phyloP scores from a whole-genome alignment of 2,113 vertebrate genomes.

The Echinops telfairi region DNA sequence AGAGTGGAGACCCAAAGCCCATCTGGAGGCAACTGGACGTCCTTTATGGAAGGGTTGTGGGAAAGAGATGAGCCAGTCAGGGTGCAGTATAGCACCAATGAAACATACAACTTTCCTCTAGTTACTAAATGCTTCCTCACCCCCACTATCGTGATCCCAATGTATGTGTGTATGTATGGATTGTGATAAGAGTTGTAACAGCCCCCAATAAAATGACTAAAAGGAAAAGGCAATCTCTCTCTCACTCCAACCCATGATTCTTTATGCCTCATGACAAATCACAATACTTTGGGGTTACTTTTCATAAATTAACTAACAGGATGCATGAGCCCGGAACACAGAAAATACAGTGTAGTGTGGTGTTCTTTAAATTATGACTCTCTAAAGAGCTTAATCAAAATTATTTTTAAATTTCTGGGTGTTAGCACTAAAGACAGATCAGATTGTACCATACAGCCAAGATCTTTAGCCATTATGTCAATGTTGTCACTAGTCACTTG shows the following conservation, averaged over 20 bases:
- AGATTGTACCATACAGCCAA: not conserved
- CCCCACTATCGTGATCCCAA: no score
- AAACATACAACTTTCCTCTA: no score
- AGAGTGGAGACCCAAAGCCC: no score
- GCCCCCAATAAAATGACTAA: no score
- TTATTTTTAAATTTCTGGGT: slow-evolving; percentile 1
- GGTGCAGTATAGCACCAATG: no score
- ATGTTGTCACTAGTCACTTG: not conserved
- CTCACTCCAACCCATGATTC: not conserved
- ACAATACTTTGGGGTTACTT: not conserved
- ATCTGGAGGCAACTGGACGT: no score
- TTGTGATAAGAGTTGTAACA: no score
- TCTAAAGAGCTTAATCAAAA: slow-evolving; percentile 51
- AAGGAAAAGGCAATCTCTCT: not conserved
- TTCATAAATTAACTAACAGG: not conserved
- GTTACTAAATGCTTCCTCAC: no score
- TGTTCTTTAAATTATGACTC: not conserved
- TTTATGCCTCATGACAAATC: not conserved
- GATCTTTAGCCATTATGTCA: slow-evolving; percentile 27
- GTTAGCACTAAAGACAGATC: not conserved
- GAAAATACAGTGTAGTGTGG: slow-evolving; percentile 13
- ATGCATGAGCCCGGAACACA: not conserved
- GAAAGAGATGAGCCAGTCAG: no score
- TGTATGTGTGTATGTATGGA: no score
- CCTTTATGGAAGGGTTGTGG: no score